Percentiles rank a stretch among this genome's conserved stretches.
phyloP scores from a whole-genome alignment of 2,888 invertebrate species.

The Chymomyza procnemis region DNA sequence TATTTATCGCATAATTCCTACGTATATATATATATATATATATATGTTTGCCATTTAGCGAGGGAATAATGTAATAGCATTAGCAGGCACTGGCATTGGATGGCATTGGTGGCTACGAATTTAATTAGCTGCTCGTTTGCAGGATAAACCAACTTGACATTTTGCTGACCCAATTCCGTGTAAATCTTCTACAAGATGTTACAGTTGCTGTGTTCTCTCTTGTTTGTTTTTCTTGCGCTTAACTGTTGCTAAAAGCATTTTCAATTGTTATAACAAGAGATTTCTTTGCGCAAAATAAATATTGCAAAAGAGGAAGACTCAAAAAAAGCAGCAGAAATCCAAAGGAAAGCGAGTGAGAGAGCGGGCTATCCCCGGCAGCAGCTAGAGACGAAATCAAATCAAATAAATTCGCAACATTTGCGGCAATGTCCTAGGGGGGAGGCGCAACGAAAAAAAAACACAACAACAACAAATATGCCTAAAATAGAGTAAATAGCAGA shows the following conservation, averaged over 20 bases:
- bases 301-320: conserved; percentile 2
- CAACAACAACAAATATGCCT: conserved; percentile 1
- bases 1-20: background rate
- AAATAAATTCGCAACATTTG: conserved; percentile 3
- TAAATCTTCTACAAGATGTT: conserved; percentile 40
- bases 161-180: conserved; percentile 45
- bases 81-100: conserved; percentile 19
- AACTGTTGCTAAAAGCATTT: conserved; percentile 25
- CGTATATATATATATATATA: too few relatives aligned
- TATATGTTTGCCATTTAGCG: background rate
- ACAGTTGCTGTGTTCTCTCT: background rate
- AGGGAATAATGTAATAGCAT: background rate
- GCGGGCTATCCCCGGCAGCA: too few relatives aligned
- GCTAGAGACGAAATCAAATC: background rate
- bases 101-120: conserved; percentile 7
- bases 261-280: conserved; percentile 34
- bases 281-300: conserved; percentile 21
- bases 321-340: background rate
- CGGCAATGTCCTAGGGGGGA: background rate
- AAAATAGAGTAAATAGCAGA: conserved; percentile 27
- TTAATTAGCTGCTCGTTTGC: conserved; percentile 14
- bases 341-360: background rate
- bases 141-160: conserved; percentile 44
- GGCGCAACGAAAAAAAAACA: too few relatives aligned
- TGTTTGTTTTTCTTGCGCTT: conserved; percentile 31